phyloP scores from a whole-genome alignment of 2,113 vertebrate genomes.

The Hiodon tergisus region DNA sequence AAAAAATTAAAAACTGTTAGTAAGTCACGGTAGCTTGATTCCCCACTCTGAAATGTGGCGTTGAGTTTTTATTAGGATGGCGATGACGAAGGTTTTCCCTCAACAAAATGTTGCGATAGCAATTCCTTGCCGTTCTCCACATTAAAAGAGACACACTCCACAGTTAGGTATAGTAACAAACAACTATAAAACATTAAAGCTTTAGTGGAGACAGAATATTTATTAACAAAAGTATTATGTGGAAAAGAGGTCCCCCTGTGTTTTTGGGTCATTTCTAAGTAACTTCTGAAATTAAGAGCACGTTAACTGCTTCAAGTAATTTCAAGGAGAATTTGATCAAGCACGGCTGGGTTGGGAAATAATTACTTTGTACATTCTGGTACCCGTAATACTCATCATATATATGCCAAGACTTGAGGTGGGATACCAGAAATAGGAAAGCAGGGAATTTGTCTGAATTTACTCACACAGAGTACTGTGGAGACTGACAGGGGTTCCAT shows the following conservation, averaged over 20 bases:
- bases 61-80: not conserved
- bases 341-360: too few species aligned
- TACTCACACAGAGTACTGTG: too few species aligned
- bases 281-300: not conserved
- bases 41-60: not conserved
- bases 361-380: too few species aligned
- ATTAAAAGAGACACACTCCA: not conserved
- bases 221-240: not conserved
- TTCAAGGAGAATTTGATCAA: too few species aligned
- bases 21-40: not conserved
- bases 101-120: not conserved
- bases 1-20: not conserved
- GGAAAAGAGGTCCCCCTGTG: not conserved
- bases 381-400: too few species aligned
- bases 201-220: constrained; percentile 3
- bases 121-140: not conserved
- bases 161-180: not conserved
- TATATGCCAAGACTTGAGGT: too few species aligned
- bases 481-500: too few species aligned
- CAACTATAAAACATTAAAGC: constrained; percentile 5
- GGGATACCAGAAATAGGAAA: too few species aligned
- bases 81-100: not conserved
- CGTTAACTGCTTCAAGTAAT: too few species aligned
- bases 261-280: not conserved
- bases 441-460: too few species aligned